Evolutionary conservation across 2,113 vertebrate species (phyloP), one percentile per base, ranked within the genome.

Genomic region (Cygnus buccinator): DNA sequence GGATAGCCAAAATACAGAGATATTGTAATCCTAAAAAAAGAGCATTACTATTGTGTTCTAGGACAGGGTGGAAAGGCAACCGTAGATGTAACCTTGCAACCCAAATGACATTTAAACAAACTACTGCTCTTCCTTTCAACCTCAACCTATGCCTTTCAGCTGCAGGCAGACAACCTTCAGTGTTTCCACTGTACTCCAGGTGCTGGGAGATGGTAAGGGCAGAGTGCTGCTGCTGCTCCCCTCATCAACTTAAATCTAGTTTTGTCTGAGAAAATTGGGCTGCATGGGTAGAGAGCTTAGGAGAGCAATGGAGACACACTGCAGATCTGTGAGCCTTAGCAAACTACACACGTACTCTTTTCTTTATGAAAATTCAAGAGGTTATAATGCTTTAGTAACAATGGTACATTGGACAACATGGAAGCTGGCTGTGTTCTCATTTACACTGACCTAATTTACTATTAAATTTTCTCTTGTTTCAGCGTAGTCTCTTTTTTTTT

Each of bases 351-450:
- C 11, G 7, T 46, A 20, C 46, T 57, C 39, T 76, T 33, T 18
- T 59, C 39, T 31, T 70, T 55, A 74, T 50, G 81, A 93, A 93
- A 96, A 95, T 73, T 70, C 44, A 85, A 62, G 43, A 76, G 18
- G 19, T 22, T 85, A 48, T 44, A 90, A 87, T 83, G 57, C 63
- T 75, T 62, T 48, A 44, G 6, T 80, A 81, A 65, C 20, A 48
- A 13, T 4, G 39, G 63, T 67, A 50, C 57, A 31, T 0, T 14
- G 39, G 70, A 68, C 54, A 83, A 61, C 54, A 65, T 0, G 3
- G 23, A 87, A 66, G 57, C 29, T 75, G 77, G 31, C 71, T 63
- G 21, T 48, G 31, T 44, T 90, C 68, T 65, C 63, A 41, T 55
- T 80, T 58, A 67, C 5, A 55, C 16, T 66, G 54, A 44, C 14